These are phyloP conservation scores for Stegodyphus dumicola DNA, from an alignment of 1,140 invertebrate species.

Conservation along the genomic window DNA sequence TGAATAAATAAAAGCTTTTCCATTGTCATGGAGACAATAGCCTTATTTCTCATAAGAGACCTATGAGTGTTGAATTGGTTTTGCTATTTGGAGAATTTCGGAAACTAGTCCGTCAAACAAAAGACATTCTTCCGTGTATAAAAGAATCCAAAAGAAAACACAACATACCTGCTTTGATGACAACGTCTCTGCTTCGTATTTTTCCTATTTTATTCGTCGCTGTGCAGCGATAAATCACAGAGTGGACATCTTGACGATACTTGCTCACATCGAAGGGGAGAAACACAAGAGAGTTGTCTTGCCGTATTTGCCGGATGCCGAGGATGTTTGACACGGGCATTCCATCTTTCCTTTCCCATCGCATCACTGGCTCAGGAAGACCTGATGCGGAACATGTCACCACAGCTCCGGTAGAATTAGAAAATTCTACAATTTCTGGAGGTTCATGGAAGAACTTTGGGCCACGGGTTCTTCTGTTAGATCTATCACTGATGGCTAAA, in stretches of 20 bases:
- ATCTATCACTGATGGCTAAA: too few species aligned
- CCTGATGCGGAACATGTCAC: conserved; percentile 93
- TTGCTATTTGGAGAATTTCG: too few species aligned
- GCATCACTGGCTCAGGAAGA: conserved; percentile 89
- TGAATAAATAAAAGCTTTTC: too few species aligned
- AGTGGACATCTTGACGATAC: conserved; percentile 73
- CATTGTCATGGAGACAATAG: too few species aligned
- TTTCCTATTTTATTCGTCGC: conserved; percentile 90
- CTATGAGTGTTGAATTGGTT: too few species aligned
- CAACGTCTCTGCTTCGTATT: conserved; percentile 90
- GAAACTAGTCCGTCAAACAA: too few species aligned
- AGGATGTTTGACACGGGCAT: conserved; percentile 69
- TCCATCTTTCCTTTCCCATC: conserved; percentile 76
- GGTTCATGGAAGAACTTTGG: conserved; percentile 93
- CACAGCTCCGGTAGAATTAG: conserved; percentile 91
- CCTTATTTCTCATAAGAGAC: too few species aligned
- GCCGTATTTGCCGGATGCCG: conserved; percentile 77
- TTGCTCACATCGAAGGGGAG: conserved; percentile 65
- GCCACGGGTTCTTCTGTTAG: conserved; percentile 73
- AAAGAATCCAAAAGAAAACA: too few species aligned
- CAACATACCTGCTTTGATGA: conserved; percentile 88
- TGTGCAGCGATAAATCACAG: conserved; percentile 79
- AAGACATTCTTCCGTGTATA: too few species aligned
- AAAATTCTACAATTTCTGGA: conserved; percentile 89
- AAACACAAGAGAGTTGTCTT: conserved; percentile 68